phyloP scores from a whole-genome alignment of 1,140 invertebrate genomes.

The Pristionchus pacificus region DNA sequence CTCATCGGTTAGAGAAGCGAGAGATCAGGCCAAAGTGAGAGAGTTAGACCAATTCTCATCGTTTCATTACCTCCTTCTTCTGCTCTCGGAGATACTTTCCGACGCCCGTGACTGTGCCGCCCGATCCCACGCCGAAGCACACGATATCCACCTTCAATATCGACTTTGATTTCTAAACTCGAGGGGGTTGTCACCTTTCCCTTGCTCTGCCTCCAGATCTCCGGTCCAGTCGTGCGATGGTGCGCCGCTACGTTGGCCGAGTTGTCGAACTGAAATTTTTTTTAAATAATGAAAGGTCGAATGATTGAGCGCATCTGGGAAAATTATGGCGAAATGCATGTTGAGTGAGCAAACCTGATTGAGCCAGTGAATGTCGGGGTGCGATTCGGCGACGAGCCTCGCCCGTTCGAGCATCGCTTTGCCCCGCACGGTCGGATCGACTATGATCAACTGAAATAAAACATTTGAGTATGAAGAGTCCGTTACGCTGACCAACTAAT shows the following conservation, averaged over 20 bases:
- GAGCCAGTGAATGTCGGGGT: slow-evolving; percentile 34
- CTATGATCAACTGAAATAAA: slow-evolving; percentile 16
- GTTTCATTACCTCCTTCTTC: slow-evolving; percentile 39
- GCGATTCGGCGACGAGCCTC: slow-evolving; percentile 29
- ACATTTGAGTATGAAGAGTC: too few relatives aligned
- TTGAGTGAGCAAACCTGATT: slow-evolving; percentile 35
- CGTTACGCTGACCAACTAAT: too few relatives aligned
- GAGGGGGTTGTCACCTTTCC: too few relatives aligned
- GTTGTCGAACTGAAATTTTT: slow-evolving; percentile 48
- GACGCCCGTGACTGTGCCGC: slow-evolving; percentile 34
- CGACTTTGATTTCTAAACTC: too few relatives aligned
- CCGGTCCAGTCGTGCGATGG: slow-evolving; percentile 53
- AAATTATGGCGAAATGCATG: too few relatives aligned
- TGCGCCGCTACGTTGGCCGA: slow-evolving; percentile 50
- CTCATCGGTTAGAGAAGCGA: too few relatives aligned
- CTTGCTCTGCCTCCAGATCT: too few relatives aligned
- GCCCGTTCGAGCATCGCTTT: slow-evolving; percentile 43
- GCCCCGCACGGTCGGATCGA: slow-evolving; percentile 32
- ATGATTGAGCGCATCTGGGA: neutral
- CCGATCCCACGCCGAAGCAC: too few relatives aligned
- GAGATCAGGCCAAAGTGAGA: too few relatives aligned
- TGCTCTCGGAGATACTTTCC: slow-evolving; percentile 33
- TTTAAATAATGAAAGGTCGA: slow-evolving; percentile 11
- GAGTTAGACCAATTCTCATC: too few relatives aligned
- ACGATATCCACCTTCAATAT: too few relatives aligned